These are phyloP conservation scores for Nemotelus nigrinus DNA, from an alignment of 2,888 invertebrate genomes.

Conservation along the genomic window DNA sequence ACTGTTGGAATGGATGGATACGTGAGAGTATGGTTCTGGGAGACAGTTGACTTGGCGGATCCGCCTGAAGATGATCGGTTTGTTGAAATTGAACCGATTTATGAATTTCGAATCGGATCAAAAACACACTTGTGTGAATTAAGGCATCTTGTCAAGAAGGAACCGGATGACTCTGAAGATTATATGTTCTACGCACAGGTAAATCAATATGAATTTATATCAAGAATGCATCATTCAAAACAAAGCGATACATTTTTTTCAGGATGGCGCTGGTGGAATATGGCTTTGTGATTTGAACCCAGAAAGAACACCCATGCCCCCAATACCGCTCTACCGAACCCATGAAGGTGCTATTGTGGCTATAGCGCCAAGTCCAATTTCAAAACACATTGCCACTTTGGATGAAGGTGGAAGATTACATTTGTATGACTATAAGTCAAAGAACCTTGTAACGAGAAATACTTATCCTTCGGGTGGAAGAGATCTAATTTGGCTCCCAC, in stretches of 20 bases:
- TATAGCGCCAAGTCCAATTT: constrained; percentile 75
- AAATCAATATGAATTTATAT: constrained; percentile 51
- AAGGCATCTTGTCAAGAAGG: constrained; percentile 59
- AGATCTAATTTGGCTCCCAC: constrained; percentile 77
- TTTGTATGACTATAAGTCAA: constrained; percentile 74
- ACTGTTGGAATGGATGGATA: constrained; percentile 77
- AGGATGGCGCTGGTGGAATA: constrained; percentile 89
- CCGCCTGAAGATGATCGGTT: constrained; percentile 81
- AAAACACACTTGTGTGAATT: constrained; percentile 56
- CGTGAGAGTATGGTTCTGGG: constrained; percentile 88
- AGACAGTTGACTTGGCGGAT: constrained; percentile 88
- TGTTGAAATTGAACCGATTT: constrained; percentile 86
- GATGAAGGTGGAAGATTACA: constrained; percentile 79
- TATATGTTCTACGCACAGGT: constrained; percentile 81
- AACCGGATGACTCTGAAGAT: constrained; percentile 64
- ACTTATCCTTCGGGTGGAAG: constrained; percentile 70
- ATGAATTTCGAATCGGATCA: constrained; percentile 75
- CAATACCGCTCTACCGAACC: constrained; percentile 70
- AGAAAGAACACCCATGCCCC: constrained; percentile 63
- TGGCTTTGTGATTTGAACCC: constrained; percentile 77
- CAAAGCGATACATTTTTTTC: constrained; percentile 38
- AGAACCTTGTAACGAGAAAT: constrained; percentile 70
- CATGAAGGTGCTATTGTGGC: constrained; percentile 81
- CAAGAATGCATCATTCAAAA: not conserved
- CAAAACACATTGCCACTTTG: constrained; percentile 76